Percentiles rank a stretch among this genome's conserved stretches.
Conservation (phyloP, 2,797 vertebrate genomes). For the Gambelia wislizenii region DNA sequence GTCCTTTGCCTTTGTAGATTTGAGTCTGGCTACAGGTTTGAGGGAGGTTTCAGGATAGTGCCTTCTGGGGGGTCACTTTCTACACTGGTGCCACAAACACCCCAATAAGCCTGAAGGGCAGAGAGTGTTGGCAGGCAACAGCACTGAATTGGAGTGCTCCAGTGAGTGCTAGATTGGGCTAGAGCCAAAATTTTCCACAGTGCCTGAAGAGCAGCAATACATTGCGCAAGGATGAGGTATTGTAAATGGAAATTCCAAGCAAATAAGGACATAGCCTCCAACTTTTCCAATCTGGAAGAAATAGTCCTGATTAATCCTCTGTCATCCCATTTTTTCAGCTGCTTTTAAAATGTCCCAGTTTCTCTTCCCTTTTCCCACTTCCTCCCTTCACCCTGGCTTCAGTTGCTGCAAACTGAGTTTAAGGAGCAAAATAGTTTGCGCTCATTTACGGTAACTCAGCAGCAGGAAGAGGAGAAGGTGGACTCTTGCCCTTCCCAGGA, state of each 20-base stretch:
- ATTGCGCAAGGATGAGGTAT: neutral
- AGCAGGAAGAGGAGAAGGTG: no score
- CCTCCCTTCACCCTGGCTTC: no score
- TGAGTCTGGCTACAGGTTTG: neutral
- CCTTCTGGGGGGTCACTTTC: neutral
- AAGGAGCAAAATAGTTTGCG: no score
- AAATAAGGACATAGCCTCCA: neutral
- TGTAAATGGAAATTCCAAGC: neutral
- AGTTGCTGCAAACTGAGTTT: no score
- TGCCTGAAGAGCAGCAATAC: neutral
- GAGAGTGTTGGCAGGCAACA: neutral
- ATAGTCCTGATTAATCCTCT: no score
- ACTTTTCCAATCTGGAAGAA: no score
- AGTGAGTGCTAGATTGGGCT: neutral
- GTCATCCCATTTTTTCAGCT: no score
- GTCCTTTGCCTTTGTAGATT: neutral
- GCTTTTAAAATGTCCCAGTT: no score
- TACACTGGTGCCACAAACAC: neutral
- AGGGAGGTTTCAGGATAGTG: neutral
- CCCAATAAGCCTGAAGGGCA: neutral
- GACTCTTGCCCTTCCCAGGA: no score
- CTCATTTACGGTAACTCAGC: no score
- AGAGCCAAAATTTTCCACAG: neutral
- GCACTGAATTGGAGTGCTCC: neutral
- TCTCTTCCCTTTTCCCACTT: no score